Base-by-base conservation (phyloP, 2,888 invertebrate species). In the Diploptera punctata region DNA sequence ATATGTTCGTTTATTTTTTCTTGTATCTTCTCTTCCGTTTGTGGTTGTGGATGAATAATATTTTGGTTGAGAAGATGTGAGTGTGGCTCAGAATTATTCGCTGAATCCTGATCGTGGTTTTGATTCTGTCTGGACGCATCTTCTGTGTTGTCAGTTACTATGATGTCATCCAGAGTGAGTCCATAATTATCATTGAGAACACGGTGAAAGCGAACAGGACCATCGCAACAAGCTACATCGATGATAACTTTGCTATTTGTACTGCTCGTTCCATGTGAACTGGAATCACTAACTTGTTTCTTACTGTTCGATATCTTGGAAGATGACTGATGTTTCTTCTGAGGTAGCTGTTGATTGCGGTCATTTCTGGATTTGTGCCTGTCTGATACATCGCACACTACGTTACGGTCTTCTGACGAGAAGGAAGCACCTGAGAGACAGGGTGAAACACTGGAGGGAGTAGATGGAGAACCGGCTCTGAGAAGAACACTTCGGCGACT, bases 221-320 rank as follows among this genome's bases (percentile, higher is more conserved):
- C 96, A 82, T 96, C 96, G 82, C 96, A 96, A 75, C 93, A 94
- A 0, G 95, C 96, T n/a, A 95, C 88, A 82, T 96, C 95, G 74
- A 94, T 84, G 1, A 95, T 90, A 0, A 92, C 89, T 80, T 88
- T 89, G 33, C 29, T 76, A 67, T 19, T 72, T 71, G 54, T 77
- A 75, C 29, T 75, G 75, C 29, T 33, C 69, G n/a, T 62, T 74
- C 52, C 33, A 43, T 44, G 47, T 44, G n/a, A 13, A 29, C 26
- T 47, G 3, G 29, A 10, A 10, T 65, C 65, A 47, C 9, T 47
- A 9, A 47, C 1, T 65, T 44, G 65, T 26, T 65, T 65, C 44
- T 26, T 44, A 43, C 43, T 31, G 13, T 29, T 3, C 0, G 65
- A 21, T 13, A 24, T 16, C 24, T 43, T 44, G 16, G 65, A 44